Evolutionary conservation across 2,888 invertebrate genomes (phyloP).

Genomic region (Lochmaea crataegi): DNA sequence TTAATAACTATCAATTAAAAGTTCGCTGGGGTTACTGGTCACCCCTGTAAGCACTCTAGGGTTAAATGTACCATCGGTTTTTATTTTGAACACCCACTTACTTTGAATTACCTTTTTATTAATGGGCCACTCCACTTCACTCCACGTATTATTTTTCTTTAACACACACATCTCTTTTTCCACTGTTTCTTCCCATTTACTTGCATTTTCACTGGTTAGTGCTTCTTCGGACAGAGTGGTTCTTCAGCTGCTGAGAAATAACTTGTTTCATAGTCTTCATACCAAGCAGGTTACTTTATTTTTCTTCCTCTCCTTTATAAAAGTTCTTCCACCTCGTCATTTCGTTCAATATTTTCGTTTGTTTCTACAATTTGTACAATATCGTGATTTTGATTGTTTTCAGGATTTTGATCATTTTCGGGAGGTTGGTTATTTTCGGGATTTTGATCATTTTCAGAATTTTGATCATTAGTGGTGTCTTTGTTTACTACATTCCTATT

Average conservation of each 20-base stretch:
- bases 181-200: constrained; percentile 38
- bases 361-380: no score
- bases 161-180: constrained; percentile 37
- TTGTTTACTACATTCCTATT: background rate
- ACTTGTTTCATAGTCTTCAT: constrained; percentile 28
- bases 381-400: no score
- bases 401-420: background rate
- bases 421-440: background rate
- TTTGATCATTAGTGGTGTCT: no score
- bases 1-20: no score
- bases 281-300: constrained; percentile 12
- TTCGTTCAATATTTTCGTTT: no score
- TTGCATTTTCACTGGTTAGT: constrained; percentile 30
- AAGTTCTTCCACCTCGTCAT: background rate
- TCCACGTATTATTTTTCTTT: constrained; percentile 42
- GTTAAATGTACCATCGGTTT: constrained; percentile 25
- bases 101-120: constrained; percentile 25
- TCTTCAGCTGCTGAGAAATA: constrained; percentile 25
- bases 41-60: no score
- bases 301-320: background rate
- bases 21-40: no score
- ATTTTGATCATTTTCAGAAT: no score
- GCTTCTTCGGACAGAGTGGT: constrained; percentile 36
- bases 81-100: constrained; percentile 38
- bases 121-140: constrained; percentile 9